Base-by-base conservation (phyloP, 2,797 vertebrate genomes). In the Hippoglossus hippoglossus region DNA sequence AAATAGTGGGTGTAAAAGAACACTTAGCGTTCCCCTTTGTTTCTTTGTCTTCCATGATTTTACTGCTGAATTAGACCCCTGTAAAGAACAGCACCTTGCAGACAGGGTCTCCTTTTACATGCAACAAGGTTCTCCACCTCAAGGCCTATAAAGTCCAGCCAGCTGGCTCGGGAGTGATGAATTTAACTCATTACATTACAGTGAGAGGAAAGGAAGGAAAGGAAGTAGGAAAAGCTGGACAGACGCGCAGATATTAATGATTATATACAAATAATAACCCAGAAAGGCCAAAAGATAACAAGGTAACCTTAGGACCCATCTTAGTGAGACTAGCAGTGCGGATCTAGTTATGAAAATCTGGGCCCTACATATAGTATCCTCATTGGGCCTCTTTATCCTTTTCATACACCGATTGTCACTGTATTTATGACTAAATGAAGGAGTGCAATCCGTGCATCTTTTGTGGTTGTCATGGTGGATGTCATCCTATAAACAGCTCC, bases 11-110 rank as follows among this genome's bases (percentile, higher is more conserved):
- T 72, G 79, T 81, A 83, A 86, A 87, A 69, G 68, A 67, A 65
- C 75, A 71, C 58, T 77, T 62, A 59, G 55, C 82, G 70, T 87
- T 92, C 82, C 72, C 68, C 60, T 86, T 67, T 62, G 16, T 52
- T 67, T 34, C 67, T 62, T 49, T 67, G 63, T 67, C 55, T 66
- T 75, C 53, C 53, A 15, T 71, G 69, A 65, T 80, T 91, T 93
- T 93, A 90, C 81, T 82, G 85, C 83, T 84, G 86, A 89, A 93
- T 92, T 91, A 91, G 82, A 84, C 85, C 73, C 85, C 89, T 84
- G 89, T 92, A 87, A 93, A 91, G 84, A 63, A 31, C 72, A 65
- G 69, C 82, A 90, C 84, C 86, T 91, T 93, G 76, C 85, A 93
- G 86, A 69, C 81, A 51, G 71, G 79, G 71, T 92, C 85, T 87